Percentiles rank a stretch among this genome's conserved stretches.
phyloP scores from a whole-genome alignment of 2,888 invertebrate species.

The Orthosia incerta region DNA sequence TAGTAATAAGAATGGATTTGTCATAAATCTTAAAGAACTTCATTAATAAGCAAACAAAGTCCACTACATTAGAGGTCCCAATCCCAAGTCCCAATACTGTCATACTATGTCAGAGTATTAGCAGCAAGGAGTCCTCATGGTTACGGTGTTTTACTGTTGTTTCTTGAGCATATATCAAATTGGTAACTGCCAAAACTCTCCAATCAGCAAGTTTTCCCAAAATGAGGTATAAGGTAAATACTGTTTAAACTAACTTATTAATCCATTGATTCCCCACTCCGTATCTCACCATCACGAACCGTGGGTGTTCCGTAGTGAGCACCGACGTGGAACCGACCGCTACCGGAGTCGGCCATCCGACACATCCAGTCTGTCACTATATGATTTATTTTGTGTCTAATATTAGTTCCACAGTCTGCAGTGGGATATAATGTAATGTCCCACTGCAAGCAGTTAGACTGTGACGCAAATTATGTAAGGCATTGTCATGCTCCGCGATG shows the following conservation, averaged over 20 bases:
- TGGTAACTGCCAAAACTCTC: too few relatives aligned
- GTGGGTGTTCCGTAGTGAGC: conserved; percentile 43
- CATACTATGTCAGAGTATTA: background rate
- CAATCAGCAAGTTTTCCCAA: too few relatives aligned
- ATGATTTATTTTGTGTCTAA: conserved; percentile 35
- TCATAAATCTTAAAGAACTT: too few relatives aligned
- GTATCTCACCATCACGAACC: conserved; percentile 10
- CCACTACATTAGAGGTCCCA: too few relatives aligned
- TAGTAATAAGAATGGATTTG: too few relatives aligned
- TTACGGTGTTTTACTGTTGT: background rate
- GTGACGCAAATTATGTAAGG: conserved; percentile 43
- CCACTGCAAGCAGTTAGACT: conserved; percentile 21
- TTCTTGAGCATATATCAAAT: background rate
- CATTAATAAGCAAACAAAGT: too few relatives aligned
- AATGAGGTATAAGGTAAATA: too few relatives aligned
- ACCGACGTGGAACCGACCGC: conserved; percentile 54
- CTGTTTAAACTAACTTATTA: background rate
- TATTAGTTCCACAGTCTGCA: conserved; percentile 7
- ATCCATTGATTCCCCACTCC: conserved; percentile 36
- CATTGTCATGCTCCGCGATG: conserved; percentile 30
- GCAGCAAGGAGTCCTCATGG: background rate
- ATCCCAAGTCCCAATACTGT: too few relatives aligned
- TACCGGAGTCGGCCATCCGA: conserved; percentile 45
- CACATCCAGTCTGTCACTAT: conserved; percentile 50
- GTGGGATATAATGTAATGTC: conserved; percentile 17